Base-by-base conservation (phyloP, 2,888 invertebrate species). In the Aphodius granarius region DNA sequence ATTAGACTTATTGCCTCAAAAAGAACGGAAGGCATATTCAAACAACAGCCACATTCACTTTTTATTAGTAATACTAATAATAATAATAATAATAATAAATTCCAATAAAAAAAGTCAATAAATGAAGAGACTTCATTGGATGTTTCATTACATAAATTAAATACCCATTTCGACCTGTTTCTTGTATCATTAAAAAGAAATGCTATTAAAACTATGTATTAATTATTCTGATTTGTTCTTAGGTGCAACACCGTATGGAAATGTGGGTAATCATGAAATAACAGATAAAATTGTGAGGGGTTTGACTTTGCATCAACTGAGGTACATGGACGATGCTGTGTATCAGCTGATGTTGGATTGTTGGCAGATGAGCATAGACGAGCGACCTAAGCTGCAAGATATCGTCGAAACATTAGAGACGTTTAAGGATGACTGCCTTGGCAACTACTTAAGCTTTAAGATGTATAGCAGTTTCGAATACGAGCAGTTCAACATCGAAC, bases 311-410 rank as follows among this genome's bases (percentile, higher is more conserved):
- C 91, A 92, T 0, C 95, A 95, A 83, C 90, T 94, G 0, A 89
- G 90, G 1, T 94, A 94, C 83, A 91, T 94, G 21, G 93, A 91
- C 19, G 94, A 94, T 84, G 94, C 94, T 80, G 87, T 96, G 22
- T 95, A 95, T 86, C 95, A 96, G 85, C 86, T 95, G 75, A 92
- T 95, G 88, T 88, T 94, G 66, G 93, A 95, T 83, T 96, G 96
- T 83, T 96, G 96, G 96, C 94, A 94, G 84, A 87, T 92, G 16
- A 94, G 95, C 85, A 91, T 92, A 13, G 94, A 94, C 77, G 96
- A 96, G 83, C 89, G 96, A 80, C 95, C 94, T 0, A 88, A 90
- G 9, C 95, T 94, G 82, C 88, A 90, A 3, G 90, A 91, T 77
- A 88, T 95, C 63, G 75, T 83, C 20, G 81, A 83, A 19, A 22